Evolutionary conservation across 2,113 vertebrate genomes (phyloP), one percentile per base, ranked within the genome.

Genomic region (Microcebus murinus): DNA sequence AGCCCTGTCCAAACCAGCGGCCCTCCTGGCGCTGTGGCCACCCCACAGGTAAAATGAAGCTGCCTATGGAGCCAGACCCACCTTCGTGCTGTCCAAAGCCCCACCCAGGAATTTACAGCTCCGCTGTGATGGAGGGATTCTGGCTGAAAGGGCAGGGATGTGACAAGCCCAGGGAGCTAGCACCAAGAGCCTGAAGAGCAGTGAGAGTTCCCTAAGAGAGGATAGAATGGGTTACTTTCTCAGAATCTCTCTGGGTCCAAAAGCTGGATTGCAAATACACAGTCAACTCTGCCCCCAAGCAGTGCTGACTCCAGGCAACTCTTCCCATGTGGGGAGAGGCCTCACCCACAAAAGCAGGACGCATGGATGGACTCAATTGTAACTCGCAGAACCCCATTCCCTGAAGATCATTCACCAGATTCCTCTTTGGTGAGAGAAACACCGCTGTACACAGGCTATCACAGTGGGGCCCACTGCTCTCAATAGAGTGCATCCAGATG

Each of bases 101-200:
- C 61, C 42, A 2, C 93, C 81, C 84, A 85, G 90, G 96, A 97
- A 97, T 95, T 97, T 97, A 81, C 59, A 93, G 90, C 83, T 52
- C 18, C 9, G 42, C n/a, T 90, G 3, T 96, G 97, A 97, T 86
- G 25, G 94, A 94, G 88, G 4, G 4, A 59, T 23, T 48, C 59
- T 18, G 9, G 59, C 25, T 94, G 59, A 68, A 93, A 93, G 61
- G 83, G 89, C 65, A 77, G 92, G 87, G 84, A 63, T 87, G 42
- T 70, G 82, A 48, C 27, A 92, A 93, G 3, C 82, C 79, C 57
- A 48, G 90, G 34, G 65, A 87, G 48, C n/a, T 70, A 48, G 50
- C 3, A 8, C 11, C 59, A 39, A 67, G 27, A 29, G 0, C n/a
- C 11, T 31, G 17, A 55, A 6, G 4, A 57, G 67, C 8, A 5